Evolutionary conservation across 2,797 vertebrate species (phyloP).

Genomic region (Acanthiza pusilla): DNA sequence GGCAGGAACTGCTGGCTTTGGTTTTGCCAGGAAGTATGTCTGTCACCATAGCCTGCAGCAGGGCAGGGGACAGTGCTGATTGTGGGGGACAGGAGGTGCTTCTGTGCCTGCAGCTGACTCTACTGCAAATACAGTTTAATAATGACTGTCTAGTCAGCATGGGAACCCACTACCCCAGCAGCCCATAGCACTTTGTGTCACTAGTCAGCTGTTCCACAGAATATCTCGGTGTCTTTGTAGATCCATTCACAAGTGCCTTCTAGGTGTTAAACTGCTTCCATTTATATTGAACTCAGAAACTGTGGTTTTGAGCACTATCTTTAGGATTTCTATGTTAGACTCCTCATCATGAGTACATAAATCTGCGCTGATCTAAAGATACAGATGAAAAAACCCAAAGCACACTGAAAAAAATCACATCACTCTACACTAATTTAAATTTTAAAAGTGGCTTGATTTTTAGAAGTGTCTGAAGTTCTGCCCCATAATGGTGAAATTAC

Average conservation of each 20-base stretch:
- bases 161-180: not conserved
- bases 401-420: not conserved
- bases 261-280: not conserved
- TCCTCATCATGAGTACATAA: not conserved
- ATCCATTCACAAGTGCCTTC: not conserved
- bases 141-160: not conserved
- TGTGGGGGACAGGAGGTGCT: not conserved
- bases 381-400: not conserved
- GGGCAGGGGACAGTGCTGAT: too few relatives aligned
- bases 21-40: not conserved
- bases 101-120: not conserved
- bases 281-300: not conserved
- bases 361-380: not conserved
- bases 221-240: not conserved
- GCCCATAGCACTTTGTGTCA: not conserved
- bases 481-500: not conserved
- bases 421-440: not conserved
- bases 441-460: not conserved
- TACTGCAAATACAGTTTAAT: not conserved
- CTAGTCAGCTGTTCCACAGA: not conserved
- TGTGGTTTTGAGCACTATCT: not conserved
- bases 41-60: not conserved
- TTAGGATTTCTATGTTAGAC: not conserved
- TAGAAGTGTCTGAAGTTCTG: not conserved
- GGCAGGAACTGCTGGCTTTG: not conserved